Conservation (phyloP, 2,888 invertebrate species). For the Agrotis clavis region DNA sequence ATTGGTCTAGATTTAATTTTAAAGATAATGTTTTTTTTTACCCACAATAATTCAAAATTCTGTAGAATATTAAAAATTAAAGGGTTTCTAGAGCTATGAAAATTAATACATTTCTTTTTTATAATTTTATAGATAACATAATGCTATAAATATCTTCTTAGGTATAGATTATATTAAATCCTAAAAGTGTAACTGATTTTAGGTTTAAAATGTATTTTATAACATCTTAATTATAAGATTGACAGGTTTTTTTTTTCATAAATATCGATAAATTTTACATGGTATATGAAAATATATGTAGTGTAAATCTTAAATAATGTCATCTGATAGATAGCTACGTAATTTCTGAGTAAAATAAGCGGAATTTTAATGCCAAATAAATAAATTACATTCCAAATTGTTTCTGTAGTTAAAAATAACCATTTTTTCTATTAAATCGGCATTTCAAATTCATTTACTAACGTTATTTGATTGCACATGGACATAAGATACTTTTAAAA, state of each 20-base stretch:
- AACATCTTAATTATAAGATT: slow-evolving; percentile 37
- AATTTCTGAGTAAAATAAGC: slow-evolving; percentile 43
- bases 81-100: slow-evolving; percentile 30
- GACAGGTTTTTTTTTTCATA: slow-evolving; percentile 24
- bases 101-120: slow-evolving; percentile 23
- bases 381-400: slow-evolving; percentile 62
- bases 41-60: neutral
- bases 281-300: slow-evolving; percentile 48
- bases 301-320: slow-evolving; percentile 46
- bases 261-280: slow-evolving; percentile 25
- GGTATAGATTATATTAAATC: slow-evolving; percentile 33
- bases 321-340: slow-evolving; percentile 53
- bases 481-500: slow-evolving; percentile 34
- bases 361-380: slow-evolving; percentile 65
- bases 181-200: slow-evolving; percentile 47
- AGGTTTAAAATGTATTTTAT: slow-evolving; percentile 43
- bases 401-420: slow-evolving; percentile 37
- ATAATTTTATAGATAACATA: slow-evolving; percentile 35
- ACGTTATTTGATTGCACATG: slow-evolving; percentile 47
- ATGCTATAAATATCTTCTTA: slow-evolving; percentile 33
- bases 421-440: slow-evolving; percentile 15
- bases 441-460: slow-evolving; percentile 62
- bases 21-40: neutral
- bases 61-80: neutral
- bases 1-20: neutral